Percentiles rank a stretch among this genome's conserved stretches.
Conservation (phyloP, 53 echinoderm and acorn worm species). For the Zoroaster sp. region DNA sequence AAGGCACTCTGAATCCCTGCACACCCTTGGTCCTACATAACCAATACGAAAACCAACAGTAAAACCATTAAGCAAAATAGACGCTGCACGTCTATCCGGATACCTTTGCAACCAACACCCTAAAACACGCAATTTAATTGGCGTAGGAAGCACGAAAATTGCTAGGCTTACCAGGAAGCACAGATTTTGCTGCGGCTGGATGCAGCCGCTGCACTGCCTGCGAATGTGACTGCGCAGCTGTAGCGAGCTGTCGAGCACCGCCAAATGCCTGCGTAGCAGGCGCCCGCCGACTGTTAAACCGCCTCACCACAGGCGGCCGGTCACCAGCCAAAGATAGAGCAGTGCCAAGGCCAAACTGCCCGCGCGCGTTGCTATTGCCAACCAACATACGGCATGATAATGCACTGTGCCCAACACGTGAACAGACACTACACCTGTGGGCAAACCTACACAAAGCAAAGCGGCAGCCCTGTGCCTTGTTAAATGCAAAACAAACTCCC, state of each 20-base stretch:
- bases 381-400: not conserved
- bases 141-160: not conserved
- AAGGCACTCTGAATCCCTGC: not conserved
- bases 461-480: not conserved
- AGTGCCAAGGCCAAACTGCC: too few species aligned
- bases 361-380: not conserved
- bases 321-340: not conserved
- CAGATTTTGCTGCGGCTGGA: too few species aligned
- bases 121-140: not conserved
- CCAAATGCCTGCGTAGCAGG: not conserved
- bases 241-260: not conserved
- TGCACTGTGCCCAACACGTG: not conserved
- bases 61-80: not conserved
- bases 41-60: not conserved
- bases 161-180: not conserved
- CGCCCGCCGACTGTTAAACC: not conserved
- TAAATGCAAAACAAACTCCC: not conserved
- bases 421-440: not conserved
- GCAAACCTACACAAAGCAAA: not conserved
- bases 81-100: not conserved
- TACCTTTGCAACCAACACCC: not conserved
- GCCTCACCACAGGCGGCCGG: not conserved
- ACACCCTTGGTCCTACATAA: not conserved
- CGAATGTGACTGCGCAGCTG: not conserved
- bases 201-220: not conserved